Evolutionary conservation across 2,888 invertebrate species (phyloP).

Genomic region (Drosophila buzzatii): DNA sequence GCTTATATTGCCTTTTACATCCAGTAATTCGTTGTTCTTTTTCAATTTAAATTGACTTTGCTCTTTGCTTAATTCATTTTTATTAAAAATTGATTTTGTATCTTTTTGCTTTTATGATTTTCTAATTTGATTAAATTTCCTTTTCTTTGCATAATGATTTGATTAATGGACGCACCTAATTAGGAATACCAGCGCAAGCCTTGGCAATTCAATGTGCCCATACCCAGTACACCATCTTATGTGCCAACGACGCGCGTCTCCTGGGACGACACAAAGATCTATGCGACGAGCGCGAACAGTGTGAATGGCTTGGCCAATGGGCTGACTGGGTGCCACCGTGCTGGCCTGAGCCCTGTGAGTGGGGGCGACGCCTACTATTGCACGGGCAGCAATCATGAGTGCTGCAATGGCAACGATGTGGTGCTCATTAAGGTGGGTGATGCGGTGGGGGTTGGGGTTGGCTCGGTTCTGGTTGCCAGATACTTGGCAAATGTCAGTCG

Average conservation of each 20-base stretch:
- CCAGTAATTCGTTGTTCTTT: background rate
- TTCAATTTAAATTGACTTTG: background rate
- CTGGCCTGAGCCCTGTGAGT: conserved; percentile 28
- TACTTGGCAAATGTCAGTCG: conserved; percentile 40
- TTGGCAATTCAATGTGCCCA: conserved; percentile 83
- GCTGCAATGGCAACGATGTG: conserved; percentile 85
- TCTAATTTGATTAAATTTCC: conserved; percentile 31
- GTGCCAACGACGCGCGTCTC: conserved; percentile 84
- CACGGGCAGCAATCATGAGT: conserved; percentile 84
- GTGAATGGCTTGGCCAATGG: conserved; percentile 33
- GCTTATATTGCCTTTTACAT: background rate
- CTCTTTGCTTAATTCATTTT: background rate
- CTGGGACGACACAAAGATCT: conserved; percentile 85
- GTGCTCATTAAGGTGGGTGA: conserved; percentile 85
- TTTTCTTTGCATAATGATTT: conserved; percentile 32
- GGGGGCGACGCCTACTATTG: conserved; percentile 82
- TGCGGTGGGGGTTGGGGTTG: conserved; percentile 37
- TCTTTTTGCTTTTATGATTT: conserved; percentile 26
- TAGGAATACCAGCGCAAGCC: conserved; percentile 82
- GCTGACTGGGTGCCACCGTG: conserved; percentile 36
- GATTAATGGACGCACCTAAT: conserved; percentile 29
- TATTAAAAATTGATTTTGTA: conserved; percentile 3
- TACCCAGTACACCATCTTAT: conserved; percentile 83
- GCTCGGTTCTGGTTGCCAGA: conserved; percentile 1
- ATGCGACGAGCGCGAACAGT: conserved; percentile 60